These are phyloP conservation scores for Salmo trutta DNA, from an alignment of 2,797 vertebrate species.

Conservation along the genomic window DNA sequence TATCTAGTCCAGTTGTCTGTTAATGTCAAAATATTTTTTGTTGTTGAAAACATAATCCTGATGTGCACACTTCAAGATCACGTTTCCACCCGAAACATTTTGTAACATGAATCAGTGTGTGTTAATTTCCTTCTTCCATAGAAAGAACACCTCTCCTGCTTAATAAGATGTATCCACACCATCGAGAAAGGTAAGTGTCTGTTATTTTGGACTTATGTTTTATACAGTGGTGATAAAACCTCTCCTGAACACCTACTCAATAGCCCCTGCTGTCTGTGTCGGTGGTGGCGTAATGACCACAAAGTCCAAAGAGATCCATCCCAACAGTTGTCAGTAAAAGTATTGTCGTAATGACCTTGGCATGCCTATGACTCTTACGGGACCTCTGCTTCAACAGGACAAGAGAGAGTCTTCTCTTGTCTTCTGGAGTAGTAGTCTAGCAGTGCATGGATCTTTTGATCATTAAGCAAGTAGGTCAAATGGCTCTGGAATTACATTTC, in stretches of 20 bases:
- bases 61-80: neutral
- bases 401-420: neutral
- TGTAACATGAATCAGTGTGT: neutral
- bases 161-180: constrained; percentile 81
- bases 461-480: neutral
- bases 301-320: neutral
- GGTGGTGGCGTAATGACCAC: neutral
- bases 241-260: neutral
- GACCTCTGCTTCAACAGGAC: neutral
- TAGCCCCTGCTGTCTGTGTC: neutral
- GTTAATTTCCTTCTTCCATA: constrained; percentile 32
- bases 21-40: neutral
- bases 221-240: neutral
- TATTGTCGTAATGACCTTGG: constrained; percentile 15
- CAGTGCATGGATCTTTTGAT: neutral
- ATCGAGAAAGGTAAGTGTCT: constrained; percentile 80
- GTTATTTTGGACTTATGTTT: neutral
- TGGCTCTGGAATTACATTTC: neutral
- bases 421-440: neutral
- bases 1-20: neutral
- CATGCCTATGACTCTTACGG: neutral
- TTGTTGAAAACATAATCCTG: neutral
- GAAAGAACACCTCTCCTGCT: constrained; percentile 63
- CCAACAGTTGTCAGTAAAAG: neutral
- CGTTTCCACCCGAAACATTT: no score